Base-by-base conservation (phyloP, 2,113 vertebrate species). In the Rhinopomastus cyanomelas region DNA sequence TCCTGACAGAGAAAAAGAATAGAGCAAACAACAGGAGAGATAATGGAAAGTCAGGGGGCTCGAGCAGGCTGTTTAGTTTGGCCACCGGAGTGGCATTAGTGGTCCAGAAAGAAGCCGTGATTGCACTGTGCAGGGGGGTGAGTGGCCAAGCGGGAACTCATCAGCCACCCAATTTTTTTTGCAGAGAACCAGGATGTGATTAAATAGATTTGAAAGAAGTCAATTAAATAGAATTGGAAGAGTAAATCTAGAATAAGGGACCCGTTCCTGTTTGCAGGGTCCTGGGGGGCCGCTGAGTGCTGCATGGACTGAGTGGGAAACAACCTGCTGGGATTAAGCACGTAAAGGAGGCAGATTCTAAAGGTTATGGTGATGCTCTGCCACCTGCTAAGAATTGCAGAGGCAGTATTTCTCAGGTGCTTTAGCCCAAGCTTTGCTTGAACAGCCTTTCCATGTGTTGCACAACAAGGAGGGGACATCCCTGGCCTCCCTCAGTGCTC, bases 1-100 rank as follows among this genome's bases (percentile, higher is more conserved):
- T 95, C 72, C 74, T 90, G 88, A 86, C 87, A 75, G 69, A 57
- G 66, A 90, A 81, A 15, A 42, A 88, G 78, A 81, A 76, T 16
- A 84, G 67, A 60, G 52, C 17, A 79, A 91, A 75, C 37, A 66
- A 55, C 67, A 68, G 89, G 73, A 88, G 72, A 92, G 74, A 72
- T 88, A 93, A 90, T 95, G 62, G n/a, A 84, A 88, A 87, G 69
- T 57, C 1, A 3, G 16, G 9, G 4, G 3, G 2, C 25, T 29
- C 34, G 48, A 8, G 23, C 66, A 86, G 21, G 36, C 11, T 82
- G 13, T 87, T 94, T 2, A 1, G 3, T 72, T 5, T 0, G 17
- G 44, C 71, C 68, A 44, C 62, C 1, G 1, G 55, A 67, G 52
- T 76, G 78, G 67, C 1, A 2, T 65, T 81, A 84, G 2, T 90